Evolutionary conservation across 2,113 vertebrate genomes (phyloP).

Genomic region (Alexandromys fortis): DNA sequence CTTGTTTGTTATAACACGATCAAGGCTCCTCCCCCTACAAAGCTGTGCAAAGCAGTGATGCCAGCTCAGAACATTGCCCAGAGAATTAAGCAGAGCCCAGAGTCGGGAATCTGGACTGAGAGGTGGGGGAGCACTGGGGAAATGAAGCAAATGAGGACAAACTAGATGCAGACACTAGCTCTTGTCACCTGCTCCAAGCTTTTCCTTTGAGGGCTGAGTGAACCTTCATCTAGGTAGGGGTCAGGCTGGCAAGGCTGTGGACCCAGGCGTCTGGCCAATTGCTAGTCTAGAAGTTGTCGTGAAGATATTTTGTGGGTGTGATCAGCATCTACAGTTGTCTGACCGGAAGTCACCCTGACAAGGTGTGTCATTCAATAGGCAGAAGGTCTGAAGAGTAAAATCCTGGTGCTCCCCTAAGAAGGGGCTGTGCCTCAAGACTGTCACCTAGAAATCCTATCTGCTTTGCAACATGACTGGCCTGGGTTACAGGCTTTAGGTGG

Average conservation of each 20-base stretch:
- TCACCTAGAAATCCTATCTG: not conserved
- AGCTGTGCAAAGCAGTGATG: not conserved
- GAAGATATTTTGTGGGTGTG: not conserved
- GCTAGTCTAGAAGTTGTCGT: not conserved
- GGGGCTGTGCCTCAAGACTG: not conserved
- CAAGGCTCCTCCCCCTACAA: not conserved
- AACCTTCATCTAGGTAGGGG: not conserved
- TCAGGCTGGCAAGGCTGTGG: not conserved
- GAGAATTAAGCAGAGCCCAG: not conserved
- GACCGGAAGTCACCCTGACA: not conserved
- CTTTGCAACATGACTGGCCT: not conserved
- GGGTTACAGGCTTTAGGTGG: not conserved
- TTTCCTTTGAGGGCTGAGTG: not conserved
- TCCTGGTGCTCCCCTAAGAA: not conserved
- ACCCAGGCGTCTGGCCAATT: not conserved
- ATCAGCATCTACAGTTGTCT: not conserved
- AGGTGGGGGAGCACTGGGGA: not conserved
- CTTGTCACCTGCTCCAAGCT: not conserved
- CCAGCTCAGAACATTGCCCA: not conserved
- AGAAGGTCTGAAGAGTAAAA: not conserved
- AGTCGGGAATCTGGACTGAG: not conserved
- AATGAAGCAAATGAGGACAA: not conserved
- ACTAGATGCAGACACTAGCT: not conserved
- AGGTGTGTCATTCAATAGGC: not conserved
- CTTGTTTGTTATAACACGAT: not conserved